Base-by-base conservation (phyloP, 2,797 vertebrate genomes). In the Galaxias olidus region DNA sequence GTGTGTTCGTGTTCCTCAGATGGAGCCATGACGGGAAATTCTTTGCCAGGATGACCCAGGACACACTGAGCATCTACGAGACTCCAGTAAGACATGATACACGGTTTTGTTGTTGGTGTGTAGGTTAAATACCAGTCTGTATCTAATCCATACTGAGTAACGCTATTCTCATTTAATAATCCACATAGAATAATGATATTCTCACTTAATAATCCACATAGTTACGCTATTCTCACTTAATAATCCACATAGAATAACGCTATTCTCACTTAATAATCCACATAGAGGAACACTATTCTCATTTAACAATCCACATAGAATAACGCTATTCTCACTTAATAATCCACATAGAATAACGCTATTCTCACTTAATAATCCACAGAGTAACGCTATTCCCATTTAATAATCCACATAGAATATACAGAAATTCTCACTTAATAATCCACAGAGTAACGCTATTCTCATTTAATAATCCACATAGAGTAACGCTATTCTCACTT, bases 21-120 rank as follows among this genome's bases (percentile, higher is more conserved):
- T 99, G 98, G 98, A 99, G 97, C 86, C 94, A 97, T 0, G 97
- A 98, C 74, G 97, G 98, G 18, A 98, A 98, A 87, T 98, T 98
- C 89, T 99, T 99, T 80, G 98, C 97, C 52, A 92, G 98, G 83
- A 99, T 99, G 97, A 97, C 95, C 0, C 79, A 89, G 48, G 97
- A 99, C 72, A 98, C 94, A 0, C 92, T 99, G 69, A 99, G 98
- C 87, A 98, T 99, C 87, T 99, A 98, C 45, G 97, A 98, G 86
- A 95, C 97, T 41, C 97, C 96, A 12, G 97, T 99, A 89, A 93
- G 96, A 81, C 58, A 56, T 19, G 10, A 1, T 0, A 12, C 10
- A 5, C 47, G n/a, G n/a, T 46, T n/a, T 51, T 8, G 0, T 0
- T 1, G 8, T 0, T n/a, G 10, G 40, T 50, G 14, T 47, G 18